Percentiles rank a stretch among this genome's conserved stretches.
Conservation (phyloP, 2,113 vertebrate species). For the Orycteropus afer region DNA sequence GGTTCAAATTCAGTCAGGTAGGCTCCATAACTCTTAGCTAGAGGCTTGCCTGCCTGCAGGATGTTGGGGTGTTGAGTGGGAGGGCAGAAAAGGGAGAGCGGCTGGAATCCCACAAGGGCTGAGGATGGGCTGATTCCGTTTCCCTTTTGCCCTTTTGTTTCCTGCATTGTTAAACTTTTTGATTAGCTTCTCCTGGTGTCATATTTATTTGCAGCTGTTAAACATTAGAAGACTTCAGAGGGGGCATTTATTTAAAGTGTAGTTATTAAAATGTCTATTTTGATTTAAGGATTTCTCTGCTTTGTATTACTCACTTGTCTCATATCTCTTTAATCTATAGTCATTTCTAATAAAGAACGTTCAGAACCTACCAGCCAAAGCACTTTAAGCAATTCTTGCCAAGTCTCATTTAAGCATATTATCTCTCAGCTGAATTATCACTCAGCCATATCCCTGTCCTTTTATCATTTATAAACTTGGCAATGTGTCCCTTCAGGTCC, state of each 20-base stretch:
- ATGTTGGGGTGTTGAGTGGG: not conserved
- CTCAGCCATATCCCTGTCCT: constrained; percentile 60
- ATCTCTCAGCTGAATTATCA: constrained; percentile 56
- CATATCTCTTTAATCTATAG: constrained; percentile 66
- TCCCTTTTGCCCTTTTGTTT: constrained; percentile 30
- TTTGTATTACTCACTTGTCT: constrained; percentile 58
- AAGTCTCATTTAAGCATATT: constrained; percentile 66
- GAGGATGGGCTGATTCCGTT: not conserved
- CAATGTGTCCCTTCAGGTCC: constrained; percentile 63
- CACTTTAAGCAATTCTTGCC: constrained; percentile 52
- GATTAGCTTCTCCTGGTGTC: constrained; percentile 66
- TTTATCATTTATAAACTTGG: constrained; percentile 63
- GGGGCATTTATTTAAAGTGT: constrained; percentile 67
- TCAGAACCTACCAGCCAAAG: constrained; percentile 68
- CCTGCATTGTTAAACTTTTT: constrained; percentile 59
- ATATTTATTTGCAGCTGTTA: constrained; percentile 72
- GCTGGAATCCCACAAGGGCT: not conserved
- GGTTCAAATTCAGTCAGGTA: not conserved
- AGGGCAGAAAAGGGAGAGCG: not conserved
- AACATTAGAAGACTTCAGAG: constrained; percentile 58
- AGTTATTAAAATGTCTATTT: constrained; percentile 78
- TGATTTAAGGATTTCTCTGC: constrained; percentile 73
- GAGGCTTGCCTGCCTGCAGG: not conserved
- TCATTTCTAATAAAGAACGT: constrained; percentile 60
- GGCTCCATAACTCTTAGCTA: not conserved